phyloP scores from a whole-genome alignment of 2,888 invertebrate genomes.

The Monochamus alternatus region DNA sequence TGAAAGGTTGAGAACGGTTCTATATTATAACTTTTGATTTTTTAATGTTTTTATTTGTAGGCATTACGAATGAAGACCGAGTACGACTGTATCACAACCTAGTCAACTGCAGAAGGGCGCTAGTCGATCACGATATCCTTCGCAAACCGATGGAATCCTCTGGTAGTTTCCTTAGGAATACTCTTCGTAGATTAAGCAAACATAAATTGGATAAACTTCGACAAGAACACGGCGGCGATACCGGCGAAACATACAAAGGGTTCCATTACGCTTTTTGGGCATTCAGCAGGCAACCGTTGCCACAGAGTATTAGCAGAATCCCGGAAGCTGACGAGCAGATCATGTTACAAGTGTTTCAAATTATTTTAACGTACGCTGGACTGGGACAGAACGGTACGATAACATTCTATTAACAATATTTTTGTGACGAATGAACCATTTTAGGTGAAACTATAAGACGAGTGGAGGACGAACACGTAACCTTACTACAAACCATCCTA shows the following conservation, averaged over 20 bases:
- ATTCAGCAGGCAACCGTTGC: slow-evolving; percentile 85
- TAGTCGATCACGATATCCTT: slow-evolving; percentile 88
- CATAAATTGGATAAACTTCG: slow-evolving; percentile 86
- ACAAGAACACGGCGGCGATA: slow-evolving; percentile 79
- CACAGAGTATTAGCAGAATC: slow-evolving; percentile 88
- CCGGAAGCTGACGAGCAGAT: slow-evolving; percentile 90
- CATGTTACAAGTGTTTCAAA: slow-evolving; percentile 90
- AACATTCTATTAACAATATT: slow-evolving; percentile 25
- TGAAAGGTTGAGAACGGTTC: slow-evolving; percentile 66
- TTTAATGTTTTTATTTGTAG: slow-evolving; percentile 56
- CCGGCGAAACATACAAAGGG: slow-evolving; percentile 89
- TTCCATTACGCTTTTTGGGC: slow-evolving; percentile 93
- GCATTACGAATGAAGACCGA: slow-evolving; percentile 91
- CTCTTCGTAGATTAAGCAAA: slow-evolving; percentile 88
- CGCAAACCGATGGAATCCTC: slow-evolving; percentile 88
- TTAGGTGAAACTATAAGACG: slow-evolving; percentile 77
- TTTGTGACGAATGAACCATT: slow-evolving; percentile 36
- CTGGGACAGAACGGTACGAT: slow-evolving; percentile 78
- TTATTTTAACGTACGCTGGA: slow-evolving; percentile 91
- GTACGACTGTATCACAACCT: slow-evolving; percentile 90
- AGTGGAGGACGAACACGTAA: slow-evolving; percentile 91
- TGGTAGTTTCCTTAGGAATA: slow-evolving; percentile 91
- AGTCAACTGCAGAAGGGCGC: slow-evolving; percentile 84
- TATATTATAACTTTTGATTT: too few relatives aligned
- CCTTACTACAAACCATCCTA: slow-evolving; percentile 90